Percentiles rank a stretch among this genome's conserved stretches.
These are phyloP conservation scores for western clawed frog (Xenopus tropicalis) DNA, from an alignment of 2,113 vertebrate genomes.

Conservation along the genomic window UCB_Xtro_10.0 CM004450.2:1972001-1972500, in stretches of 20 bases:
- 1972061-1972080: too few species aligned
- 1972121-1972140: too few species aligned
- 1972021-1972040: too few species aligned
- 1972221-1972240: conserved; percentile 3
- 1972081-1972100: too few species aligned
- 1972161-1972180: not conserved
- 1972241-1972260: not conserved
- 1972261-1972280: conserved; percentile 13
- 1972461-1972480: conserved; percentile 25
- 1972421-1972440: conserved; percentile 31
- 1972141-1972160: too few species aligned
- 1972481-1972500: conserved; percentile 36
- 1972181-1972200: not conserved
- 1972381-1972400: conserved; percentile 41
- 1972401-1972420: conserved; percentile 36
- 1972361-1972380: conserved; percentile 17
- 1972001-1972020: too few species aligned
- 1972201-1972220: not conserved
- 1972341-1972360: not conserved
- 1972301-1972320: not conserved
- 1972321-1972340: too few species aligned
- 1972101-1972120: too few species aligned
- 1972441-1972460: conserved; percentile 22
- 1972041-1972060: too few species aligned
- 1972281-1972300: not conserved